These are phyloP conservation scores for Eulacestoma nigropectus DNA, from an alignment of 2,113 vertebrate genomes.

Conservation along the genomic window DNA sequence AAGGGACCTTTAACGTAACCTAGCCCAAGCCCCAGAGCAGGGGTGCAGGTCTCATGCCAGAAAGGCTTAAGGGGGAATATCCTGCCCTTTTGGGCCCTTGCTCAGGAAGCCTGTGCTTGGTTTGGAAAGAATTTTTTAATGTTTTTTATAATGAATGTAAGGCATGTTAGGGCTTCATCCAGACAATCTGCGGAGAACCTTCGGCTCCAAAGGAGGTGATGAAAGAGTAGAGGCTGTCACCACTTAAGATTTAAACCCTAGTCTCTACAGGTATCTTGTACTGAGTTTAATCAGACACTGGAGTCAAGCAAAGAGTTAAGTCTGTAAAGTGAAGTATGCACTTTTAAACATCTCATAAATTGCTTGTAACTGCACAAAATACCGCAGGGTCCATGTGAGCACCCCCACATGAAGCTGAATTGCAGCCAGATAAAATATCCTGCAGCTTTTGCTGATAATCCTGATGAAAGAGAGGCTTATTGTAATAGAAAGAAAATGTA, in stretches of 20 bases:
- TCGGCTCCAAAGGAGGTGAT: neutral
- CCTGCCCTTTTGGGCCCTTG: neutral
- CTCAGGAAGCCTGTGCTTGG: neutral
- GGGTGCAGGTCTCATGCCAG: neutral
- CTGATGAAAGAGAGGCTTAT: constrained; percentile 37
- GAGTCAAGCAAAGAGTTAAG: constrained; percentile 35
- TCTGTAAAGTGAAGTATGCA: neutral
- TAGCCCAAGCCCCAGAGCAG: neutral
- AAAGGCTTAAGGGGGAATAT: neutral
- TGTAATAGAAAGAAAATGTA: constrained; percentile 27
- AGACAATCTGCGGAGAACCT: neutral
- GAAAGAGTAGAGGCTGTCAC: neutral
- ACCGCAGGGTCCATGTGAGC: neutral
- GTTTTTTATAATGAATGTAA: neutral
- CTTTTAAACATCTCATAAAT: constrained; percentile 25
- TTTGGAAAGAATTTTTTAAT: neutral
- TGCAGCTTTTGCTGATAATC: constrained; percentile 29
- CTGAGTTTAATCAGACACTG: neutral
- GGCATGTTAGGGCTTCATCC: neutral
- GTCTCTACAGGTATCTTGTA: neutral
- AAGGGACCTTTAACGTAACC: neutral
- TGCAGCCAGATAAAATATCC: constrained; percentile 52
- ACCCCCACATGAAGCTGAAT: constrained; percentile 27
- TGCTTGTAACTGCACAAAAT: constrained; percentile 41
- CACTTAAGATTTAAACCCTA: neutral